These are phyloP conservation scores for Amazonetta brasiliensis DNA, from an alignment of 2,797 vertebrate species.

Conservation along the genomic window DNA sequence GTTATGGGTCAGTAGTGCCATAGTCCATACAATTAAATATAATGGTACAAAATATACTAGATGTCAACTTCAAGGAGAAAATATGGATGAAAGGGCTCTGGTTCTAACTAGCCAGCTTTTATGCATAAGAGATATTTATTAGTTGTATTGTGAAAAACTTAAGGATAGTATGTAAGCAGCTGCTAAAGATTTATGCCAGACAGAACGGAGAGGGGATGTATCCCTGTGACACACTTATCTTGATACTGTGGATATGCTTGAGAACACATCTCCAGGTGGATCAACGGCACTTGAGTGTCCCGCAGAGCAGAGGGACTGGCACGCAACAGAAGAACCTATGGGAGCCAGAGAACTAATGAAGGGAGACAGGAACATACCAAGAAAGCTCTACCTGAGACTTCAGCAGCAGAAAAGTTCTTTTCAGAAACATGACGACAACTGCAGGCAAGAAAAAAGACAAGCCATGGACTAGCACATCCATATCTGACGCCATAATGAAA, in stretches of 20 bases:
- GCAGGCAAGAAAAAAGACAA: not conserved
- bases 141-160: not conserved
- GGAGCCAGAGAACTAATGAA: accelerated
- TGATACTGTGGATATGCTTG: accelerated
- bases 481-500: accelerated
- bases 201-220: accelerated
- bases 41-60: not conserved
- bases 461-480: not conserved
- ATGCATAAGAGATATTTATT: not conserved
- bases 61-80: not conserved
- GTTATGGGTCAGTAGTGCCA: not conserved
- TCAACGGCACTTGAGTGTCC: accelerated
- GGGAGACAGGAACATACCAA: accelerated
- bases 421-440: not conserved
- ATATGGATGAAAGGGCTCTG: not conserved
- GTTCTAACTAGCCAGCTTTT: not conserved
- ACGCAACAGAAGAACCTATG: accelerated
- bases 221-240: accelerated
- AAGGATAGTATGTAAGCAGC: accelerated
- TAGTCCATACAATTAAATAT: not conserved
- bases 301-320: accelerated
- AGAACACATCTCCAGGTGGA: not conserved
- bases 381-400: not conserved
- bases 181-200: accelerated
- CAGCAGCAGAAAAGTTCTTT: accelerated